Percentiles rank a stretch among this genome's conserved stretches.
Evolutionary conservation across 2,113 vertebrate species (phyloP).

Genomic region (Seriola aureovittata): DNA sequence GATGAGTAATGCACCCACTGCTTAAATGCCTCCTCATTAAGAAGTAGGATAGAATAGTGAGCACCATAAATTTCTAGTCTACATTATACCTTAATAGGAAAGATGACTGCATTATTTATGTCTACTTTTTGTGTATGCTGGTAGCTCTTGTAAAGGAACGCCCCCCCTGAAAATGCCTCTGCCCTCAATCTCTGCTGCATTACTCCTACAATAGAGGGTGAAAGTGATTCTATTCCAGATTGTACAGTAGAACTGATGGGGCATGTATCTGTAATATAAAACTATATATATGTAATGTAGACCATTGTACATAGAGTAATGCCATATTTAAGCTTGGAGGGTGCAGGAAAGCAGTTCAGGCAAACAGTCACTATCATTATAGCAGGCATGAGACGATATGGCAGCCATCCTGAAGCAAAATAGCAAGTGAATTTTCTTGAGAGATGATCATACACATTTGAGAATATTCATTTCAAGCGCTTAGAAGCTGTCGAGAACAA

Average conservation of each 20-base stretch:
- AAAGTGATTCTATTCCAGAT: background rate
- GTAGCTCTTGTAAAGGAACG: constrained; percentile 12
- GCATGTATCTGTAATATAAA: background rate
- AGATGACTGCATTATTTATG: constrained; percentile 57
- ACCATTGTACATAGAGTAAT: background rate
- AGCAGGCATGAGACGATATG: background rate
- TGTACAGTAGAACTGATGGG: background rate
- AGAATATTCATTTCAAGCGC: constrained; percentile 11
- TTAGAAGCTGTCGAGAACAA: background rate
- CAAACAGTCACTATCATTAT: background rate
- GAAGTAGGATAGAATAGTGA: constrained; percentile 21
- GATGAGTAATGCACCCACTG: constrained; percentile 35
- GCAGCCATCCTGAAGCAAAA: constrained; percentile 1
- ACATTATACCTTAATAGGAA: constrained; percentile 43
- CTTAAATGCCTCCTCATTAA: constrained; percentile 59
- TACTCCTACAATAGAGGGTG: constrained; percentile 18
- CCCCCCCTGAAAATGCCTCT: background rate
- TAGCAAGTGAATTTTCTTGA: background rate
- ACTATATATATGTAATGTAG: background rate
- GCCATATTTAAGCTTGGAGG: background rate
- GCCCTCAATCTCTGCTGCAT: constrained; percentile 33
- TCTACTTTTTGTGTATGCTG: constrained; percentile 30
- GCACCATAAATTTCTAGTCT: constrained; percentile 32
- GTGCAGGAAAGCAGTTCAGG: background rate
- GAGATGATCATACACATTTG: background rate